Evolutionary conservation across 2,797 vertebrate species (phyloP).

Genomic region (Ambastaia sidthimunki): DNA sequence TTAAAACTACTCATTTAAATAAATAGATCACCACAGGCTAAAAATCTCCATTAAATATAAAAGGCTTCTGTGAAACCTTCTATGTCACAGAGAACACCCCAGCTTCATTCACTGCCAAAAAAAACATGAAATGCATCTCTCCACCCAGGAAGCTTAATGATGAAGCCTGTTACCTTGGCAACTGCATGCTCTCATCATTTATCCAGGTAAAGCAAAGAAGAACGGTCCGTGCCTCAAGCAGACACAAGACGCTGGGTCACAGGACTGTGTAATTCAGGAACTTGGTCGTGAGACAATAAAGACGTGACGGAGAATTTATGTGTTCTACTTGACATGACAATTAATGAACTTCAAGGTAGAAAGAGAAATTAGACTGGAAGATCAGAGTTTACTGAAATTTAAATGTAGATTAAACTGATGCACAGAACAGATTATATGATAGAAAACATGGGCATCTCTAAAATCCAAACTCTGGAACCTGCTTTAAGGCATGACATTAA

Average conservation of each 20-base stretch:
- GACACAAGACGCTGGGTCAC: not conserved
- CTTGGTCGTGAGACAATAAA: conserved; percentile 19
- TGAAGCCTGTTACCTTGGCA: conserved; percentile 56
- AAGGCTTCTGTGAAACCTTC: conserved; percentile 20
- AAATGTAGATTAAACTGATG: not conserved
- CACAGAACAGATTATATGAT: not conserved
- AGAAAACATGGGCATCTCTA: not conserved
- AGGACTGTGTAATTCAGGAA: conserved; percentile 28
- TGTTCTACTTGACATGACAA: not conserved
- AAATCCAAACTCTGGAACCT: not conserved
- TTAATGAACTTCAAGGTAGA: not conserved
- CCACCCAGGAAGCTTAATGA: conserved; percentile 48
- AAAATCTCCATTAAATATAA: not conserved
- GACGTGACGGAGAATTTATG: not conserved
- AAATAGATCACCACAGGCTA: not conserved
- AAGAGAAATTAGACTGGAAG: not conserved
- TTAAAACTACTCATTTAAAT: too few species aligned
- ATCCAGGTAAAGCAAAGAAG: conserved; percentile 50
- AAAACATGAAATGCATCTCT: conserved; percentile 45
- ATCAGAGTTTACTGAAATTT: not conserved
- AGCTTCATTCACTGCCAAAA: conserved; percentile 34
- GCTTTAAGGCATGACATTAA: too few species aligned
- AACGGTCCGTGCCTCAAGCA: conserved; percentile 40
- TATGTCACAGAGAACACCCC: conserved; percentile 21
- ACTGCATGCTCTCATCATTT: conserved; percentile 59